Percentiles rank a stretch among this genome's conserved stretches.
Conservation (phyloP, 2,797 vertebrate species). For the Catamblyrhynchus diadema region DNA sequence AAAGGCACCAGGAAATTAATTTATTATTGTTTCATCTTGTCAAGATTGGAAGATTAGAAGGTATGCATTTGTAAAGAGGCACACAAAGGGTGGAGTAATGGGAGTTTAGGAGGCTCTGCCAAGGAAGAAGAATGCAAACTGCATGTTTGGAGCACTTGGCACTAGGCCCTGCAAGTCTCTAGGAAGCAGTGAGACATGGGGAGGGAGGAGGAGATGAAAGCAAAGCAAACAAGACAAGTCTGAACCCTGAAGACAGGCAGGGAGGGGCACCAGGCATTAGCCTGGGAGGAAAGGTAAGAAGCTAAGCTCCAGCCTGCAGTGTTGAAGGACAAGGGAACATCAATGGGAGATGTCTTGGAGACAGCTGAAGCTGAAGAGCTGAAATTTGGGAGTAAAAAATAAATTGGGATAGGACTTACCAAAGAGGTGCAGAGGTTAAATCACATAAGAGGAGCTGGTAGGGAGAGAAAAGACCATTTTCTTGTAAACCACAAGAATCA, state of each 20-base stretch:
- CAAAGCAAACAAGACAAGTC: background rate
- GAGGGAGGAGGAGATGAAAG: background rate
- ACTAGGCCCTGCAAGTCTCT: background rate
- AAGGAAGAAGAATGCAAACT: background rate
- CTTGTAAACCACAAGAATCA: background rate
- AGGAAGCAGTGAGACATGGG: background rate
- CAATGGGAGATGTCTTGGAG: background rate
- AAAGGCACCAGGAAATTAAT: background rate
- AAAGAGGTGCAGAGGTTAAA: background rate
- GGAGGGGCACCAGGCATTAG: background rate
- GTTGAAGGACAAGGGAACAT: background rate
- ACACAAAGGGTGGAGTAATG: background rate
- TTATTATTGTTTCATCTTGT: background rate
- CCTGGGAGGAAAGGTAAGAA: background rate
- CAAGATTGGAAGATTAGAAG: background rate
- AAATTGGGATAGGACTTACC: background rate
- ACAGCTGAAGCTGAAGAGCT: background rate
- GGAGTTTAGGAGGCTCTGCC: slow-evolving; percentile 12
- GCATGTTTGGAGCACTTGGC: background rate
- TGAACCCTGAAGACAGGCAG: background rate
- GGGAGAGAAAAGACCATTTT: background rate
- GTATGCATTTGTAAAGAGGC: background rate
- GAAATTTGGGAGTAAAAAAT: background rate
- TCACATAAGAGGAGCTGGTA: background rate
- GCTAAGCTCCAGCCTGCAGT: background rate